Percentiles rank a stretch among this genome's conserved stretches.
These are phyloP conservation scores for Argyrosomus japonicus DNA, from an alignment of 2,113 vertebrate species.

Conservation along the genomic window DNA sequence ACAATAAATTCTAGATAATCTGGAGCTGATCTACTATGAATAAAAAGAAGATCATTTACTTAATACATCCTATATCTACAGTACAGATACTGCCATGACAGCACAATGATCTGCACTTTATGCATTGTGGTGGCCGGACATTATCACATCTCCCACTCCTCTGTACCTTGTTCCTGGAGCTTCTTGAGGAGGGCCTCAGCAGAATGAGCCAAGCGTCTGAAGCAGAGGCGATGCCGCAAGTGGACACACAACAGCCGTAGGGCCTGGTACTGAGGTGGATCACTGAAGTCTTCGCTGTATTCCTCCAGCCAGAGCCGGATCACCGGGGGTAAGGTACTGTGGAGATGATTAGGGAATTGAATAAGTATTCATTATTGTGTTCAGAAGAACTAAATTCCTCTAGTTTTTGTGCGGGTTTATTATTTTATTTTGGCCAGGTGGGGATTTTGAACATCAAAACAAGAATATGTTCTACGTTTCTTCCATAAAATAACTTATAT, in stretches of 20 bases:
- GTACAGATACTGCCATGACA: not conserved
- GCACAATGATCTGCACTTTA: not conserved
- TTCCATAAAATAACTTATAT: no score
- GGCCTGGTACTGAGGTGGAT: constrained; percentile 81
- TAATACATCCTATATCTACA: not conserved
- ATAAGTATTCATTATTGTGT: not conserved
- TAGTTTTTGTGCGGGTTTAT: no score
- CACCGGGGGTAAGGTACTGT: constrained; percentile 76
- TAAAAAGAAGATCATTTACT: not conserved
- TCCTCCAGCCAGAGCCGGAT: constrained; percentile 86
- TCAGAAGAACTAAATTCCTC: no score
- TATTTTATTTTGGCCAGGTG: no score
- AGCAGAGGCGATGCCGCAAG: constrained; percentile 79
- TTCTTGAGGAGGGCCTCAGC: constrained; percentile 81
- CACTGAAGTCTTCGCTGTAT: constrained; percentile 85
- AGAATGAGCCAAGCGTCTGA: constrained; percentile 73
- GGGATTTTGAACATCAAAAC: no score
- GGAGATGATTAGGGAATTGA: not conserved
- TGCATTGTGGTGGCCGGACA: not conserved
- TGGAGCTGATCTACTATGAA: no score
- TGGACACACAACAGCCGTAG: constrained; percentile 79
- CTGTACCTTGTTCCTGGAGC: constrained; percentile 77
- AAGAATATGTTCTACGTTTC: no score
- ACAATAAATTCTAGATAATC: no score
- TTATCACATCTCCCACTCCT: not conserved